These are phyloP conservation scores for Ennomos erosarius DNA, from an alignment of 2,888 invertebrate genomes.

Conservation along the genomic window DNA sequence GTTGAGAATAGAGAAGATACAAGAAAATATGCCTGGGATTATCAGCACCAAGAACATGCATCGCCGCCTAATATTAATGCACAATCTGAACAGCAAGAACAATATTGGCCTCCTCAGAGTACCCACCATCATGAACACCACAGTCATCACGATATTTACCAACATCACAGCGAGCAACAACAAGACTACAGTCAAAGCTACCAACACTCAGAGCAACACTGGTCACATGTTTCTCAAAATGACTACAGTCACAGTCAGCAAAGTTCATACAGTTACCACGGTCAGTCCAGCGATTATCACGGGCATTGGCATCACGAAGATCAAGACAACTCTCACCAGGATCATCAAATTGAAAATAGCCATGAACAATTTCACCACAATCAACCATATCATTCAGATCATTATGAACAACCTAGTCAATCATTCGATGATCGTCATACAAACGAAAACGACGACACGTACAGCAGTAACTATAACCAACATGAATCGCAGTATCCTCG, in stretches of 20 bases:
- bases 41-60: slow-evolving; percentile 48
- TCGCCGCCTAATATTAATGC: slow-evolving; percentile 31
- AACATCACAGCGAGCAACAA: slow-evolving; percentile 38
- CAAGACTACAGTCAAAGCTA: slow-evolving; percentile 37
- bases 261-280: slow-evolving; percentile 32
- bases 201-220: slow-evolving; percentile 38
- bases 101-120: slow-evolving; percentile 13
- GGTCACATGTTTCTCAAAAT: slow-evolving; percentile 23
- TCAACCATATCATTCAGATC: slow-evolving; percentile 18
- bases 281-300: slow-evolving; percentile 39
- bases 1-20: slow-evolving; percentile 59
- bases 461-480: slow-evolving; percentile 36
- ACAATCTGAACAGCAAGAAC: slow-evolving; percentile 21
- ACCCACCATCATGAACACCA: slow-evolving; percentile 31
- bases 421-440: slow-evolving; percentile 29
- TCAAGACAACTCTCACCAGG: slow-evolving; percentile 39
- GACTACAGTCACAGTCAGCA: slow-evolving; percentile 29
- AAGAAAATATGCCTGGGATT: slow-evolving; percentile 69
- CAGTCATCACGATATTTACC: slow-evolving; percentile 30
- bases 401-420: slow-evolving; percentile 39
- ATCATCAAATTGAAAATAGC: slow-evolving; percentile 32
- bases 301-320: slow-evolving; percentile 38
- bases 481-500: slow-evolving; percentile 30
- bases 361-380: slow-evolving; percentile 35
- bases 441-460: slow-evolving; percentile 36